These are phyloP conservation scores for Drosophila nr. perissopoda DNA, from an alignment of 2,888 invertebrate genomes.

Conservation along the genomic window DNA sequence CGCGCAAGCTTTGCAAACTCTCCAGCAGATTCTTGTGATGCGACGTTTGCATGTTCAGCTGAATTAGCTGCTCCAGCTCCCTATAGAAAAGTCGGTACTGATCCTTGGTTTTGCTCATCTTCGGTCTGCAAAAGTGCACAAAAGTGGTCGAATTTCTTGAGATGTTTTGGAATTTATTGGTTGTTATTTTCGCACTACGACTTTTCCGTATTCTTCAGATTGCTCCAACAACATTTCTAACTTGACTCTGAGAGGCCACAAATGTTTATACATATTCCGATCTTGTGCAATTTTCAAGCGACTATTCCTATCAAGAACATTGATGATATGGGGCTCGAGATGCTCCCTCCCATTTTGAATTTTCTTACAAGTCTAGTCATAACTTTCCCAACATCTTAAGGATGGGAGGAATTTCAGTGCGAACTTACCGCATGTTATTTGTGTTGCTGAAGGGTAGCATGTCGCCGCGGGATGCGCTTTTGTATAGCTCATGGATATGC, in stretches of 20 bases:
- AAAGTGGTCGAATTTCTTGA: neutral
- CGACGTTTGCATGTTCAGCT: constrained; percentile 91
- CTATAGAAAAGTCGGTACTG: constrained; percentile 96
- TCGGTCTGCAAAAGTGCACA: constrained; percentile 62
- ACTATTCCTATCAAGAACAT: neutral
- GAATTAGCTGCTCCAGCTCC: constrained; percentile 93
- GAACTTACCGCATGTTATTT: constrained; percentile 85
- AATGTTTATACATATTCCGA: too few relatives aligned
- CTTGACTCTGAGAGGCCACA: neutral
- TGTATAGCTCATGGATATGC: constrained; percentile 92
- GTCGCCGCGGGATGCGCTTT: constrained; percentile 93
- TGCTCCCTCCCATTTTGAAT: neutral
- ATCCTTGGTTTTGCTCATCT: constrained; percentile 90
- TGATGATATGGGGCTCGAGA: neutral
- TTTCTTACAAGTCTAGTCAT: neutral
- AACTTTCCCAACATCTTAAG: neutral
- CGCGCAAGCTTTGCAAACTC: constrained; percentile 89
- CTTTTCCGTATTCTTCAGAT: neutral
- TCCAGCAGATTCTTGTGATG: constrained; percentile 92
- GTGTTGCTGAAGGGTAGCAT: constrained; percentile 89
- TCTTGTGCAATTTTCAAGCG: neutral
- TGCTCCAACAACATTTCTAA: neutral
- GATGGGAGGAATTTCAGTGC: too few relatives aligned
- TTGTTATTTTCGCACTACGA: neutral
- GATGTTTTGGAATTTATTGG: neutral